Conservation (phyloP, 23 tunicate species). For the Aplidium turbinatum region DNA sequence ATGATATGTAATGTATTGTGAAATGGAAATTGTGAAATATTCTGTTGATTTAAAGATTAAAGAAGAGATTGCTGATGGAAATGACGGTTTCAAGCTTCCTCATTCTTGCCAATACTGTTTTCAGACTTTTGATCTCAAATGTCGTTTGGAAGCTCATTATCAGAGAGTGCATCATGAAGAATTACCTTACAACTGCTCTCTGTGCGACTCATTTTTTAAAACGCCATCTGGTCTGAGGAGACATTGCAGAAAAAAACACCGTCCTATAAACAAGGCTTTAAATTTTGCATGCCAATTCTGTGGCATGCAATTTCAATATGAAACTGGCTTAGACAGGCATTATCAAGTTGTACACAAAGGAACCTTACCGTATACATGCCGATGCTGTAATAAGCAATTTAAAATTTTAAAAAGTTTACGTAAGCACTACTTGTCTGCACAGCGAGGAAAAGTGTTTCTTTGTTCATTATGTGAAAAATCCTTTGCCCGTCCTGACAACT, state of each 20-base stretch:
- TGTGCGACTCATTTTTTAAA: neutral
- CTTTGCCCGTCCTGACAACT: neutral
- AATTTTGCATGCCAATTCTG: too few relatives aligned
- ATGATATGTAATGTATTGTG: too few relatives aligned
- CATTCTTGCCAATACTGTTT: slow-evolving; percentile 1
- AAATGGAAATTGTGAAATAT: neutral
- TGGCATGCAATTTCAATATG: neutral
- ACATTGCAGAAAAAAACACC: neutral
- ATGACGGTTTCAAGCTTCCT: too few relatives aligned
- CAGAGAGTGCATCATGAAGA: neutral
- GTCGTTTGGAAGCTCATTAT: neutral
- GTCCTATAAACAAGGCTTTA: too few relatives aligned
- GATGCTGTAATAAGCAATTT: neutral
- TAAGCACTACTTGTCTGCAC: neutral
- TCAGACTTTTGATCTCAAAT: neutral
- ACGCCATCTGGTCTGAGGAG: neutral
- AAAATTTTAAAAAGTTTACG: neutral
- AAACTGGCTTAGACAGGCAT: neutral
- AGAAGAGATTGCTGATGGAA: too few relatives aligned
- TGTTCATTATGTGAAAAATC: neutral
- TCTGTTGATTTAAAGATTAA: too few relatives aligned
- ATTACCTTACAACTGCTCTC: neutral
- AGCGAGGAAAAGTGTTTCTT: neutral
- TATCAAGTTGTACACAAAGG: neutral
- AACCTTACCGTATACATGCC: neutral